Evolutionary conservation across 2,113 vertebrate species (phyloP).

Genomic region (Amazona guildingii): DNA sequence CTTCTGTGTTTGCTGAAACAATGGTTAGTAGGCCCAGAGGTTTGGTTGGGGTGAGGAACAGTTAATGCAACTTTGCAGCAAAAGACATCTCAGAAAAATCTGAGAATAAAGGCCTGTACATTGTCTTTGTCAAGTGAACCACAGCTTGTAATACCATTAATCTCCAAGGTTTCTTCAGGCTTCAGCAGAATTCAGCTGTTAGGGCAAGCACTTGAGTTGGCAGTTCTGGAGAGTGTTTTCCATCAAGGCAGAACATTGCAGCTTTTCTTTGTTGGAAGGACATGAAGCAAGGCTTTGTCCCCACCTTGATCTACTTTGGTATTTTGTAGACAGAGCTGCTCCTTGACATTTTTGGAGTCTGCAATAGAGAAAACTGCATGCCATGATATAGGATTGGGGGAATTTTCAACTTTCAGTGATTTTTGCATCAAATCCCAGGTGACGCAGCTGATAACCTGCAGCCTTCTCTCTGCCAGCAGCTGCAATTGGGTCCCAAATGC

Average conservation of each 20-base stretch:
- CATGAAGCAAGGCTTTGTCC: fast-evolving
- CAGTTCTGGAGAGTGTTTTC: not conserved
- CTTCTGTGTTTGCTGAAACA: not conserved
- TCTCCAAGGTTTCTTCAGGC: not conserved
- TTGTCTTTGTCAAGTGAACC: not conserved
- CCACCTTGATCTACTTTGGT: not conserved
- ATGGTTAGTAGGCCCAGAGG: not conserved
- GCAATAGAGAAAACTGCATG: not conserved
- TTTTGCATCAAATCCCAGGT: not conserved
- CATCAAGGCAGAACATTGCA: not conserved
- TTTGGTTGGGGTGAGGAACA: not conserved
- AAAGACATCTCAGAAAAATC: not conserved
- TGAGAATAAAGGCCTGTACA: not conserved
- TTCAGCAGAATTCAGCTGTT: not conserved
- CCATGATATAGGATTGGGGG: fast-evolving
- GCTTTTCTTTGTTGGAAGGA: not conserved
- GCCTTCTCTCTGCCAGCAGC: fast-evolving
- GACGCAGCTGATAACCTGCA: fast-evolving
- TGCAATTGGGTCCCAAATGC: not conserved
- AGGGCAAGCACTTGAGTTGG: not conserved
- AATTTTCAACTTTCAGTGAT: fast-evolving
- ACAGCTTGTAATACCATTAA: not conserved
- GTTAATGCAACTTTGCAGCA: not conserved
- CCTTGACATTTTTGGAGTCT: not conserved
- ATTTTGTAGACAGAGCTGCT: not conserved